These are phyloP conservation scores for Eustalomyia histrio DNA, from an alignment of 2,888 invertebrate species.

Conservation along the genomic window DNA sequence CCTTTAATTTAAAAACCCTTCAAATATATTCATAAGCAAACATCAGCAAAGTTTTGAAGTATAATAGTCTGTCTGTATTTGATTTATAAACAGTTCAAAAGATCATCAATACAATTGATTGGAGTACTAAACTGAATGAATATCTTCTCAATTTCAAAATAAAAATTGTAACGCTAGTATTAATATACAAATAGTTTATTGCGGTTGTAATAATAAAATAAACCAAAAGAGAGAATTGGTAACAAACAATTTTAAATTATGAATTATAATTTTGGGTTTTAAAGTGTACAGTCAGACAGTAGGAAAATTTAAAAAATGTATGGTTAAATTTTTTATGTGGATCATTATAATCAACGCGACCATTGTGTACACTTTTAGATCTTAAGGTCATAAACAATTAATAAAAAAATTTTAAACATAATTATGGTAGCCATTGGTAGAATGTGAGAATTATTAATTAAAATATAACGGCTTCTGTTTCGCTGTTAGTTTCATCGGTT, in stretches of 20 bases:
- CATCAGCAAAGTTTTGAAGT: not conserved
- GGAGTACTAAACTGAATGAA: slow-evolving; percentile 18
- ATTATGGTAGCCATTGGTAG: too few species aligned
- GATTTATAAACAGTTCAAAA: slow-evolving; percentile 26
- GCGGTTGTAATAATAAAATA: not conserved
- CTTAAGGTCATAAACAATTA: too few species aligned
- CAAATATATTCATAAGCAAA: not conserved
- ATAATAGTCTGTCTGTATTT: not conserved
- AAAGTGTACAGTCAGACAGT: not conserved
- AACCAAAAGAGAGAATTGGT: not conserved
- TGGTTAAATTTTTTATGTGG: too few species aligned
- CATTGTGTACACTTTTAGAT: too few species aligned
- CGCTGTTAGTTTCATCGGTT: too few species aligned
- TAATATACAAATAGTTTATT: slow-evolving; percentile 1
- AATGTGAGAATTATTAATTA: too few species aligned
- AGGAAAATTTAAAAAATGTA: too few species aligned
- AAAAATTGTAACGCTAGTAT: not conserved
- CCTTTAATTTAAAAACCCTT: not conserved
- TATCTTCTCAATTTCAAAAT: not conserved
- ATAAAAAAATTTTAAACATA: too few species aligned
- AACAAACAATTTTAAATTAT: not conserved
- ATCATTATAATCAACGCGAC: too few species aligned
- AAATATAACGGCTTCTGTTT: too few species aligned
- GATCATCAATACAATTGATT: slow-evolving; percentile 33
- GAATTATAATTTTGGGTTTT: not conserved